These are phyloP conservation scores for Channa maculata DNA, from an alignment of 2,113 vertebrate genomes.

Conservation along the genomic window DNA sequence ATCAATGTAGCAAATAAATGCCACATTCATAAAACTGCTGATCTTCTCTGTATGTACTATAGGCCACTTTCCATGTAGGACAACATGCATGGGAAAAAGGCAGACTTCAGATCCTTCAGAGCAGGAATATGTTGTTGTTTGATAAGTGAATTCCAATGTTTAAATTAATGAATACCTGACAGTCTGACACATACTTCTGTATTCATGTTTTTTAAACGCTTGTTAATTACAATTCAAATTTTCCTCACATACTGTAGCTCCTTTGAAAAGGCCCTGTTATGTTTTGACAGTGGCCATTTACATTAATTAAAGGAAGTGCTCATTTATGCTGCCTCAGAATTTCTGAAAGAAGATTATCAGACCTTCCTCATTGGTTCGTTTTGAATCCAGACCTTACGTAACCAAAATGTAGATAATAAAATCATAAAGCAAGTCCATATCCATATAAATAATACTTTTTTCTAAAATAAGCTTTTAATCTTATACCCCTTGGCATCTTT, in stretches of 20 bases:
- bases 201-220: slow-evolving; percentile 15
- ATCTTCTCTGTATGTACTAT: not conserved
- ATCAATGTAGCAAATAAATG: no score
- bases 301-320: slow-evolving; percentile 23
- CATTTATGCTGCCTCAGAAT: slow-evolving; percentile 7
- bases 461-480: not conserved
- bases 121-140: not conserved
- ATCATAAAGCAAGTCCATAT: slow-evolving; percentile 6
- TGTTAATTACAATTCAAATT: slow-evolving; percentile 24
- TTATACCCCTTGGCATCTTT: not conserved
- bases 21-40: no score
- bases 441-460: no score
- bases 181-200: not conserved
- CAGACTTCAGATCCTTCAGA: not conserved
- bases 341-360: slow-evolving; percentile 5
- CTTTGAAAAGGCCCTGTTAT: slow-evolving; percentile 33
- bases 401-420: not conserved
- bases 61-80: not conserved
- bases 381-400: not conserved
- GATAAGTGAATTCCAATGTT: slow-evolving; percentile 23
- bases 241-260: slow-evolving; percentile 8
- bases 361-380: not conserved
- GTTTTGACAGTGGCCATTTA: slow-evolving; percentile 3
- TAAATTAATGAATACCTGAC: slow-evolving; percentile 5
- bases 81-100: not conserved